phyloP scores from a whole-genome alignment of 2,113 vertebrate species.

The Scalopus aquaticus region DNA sequence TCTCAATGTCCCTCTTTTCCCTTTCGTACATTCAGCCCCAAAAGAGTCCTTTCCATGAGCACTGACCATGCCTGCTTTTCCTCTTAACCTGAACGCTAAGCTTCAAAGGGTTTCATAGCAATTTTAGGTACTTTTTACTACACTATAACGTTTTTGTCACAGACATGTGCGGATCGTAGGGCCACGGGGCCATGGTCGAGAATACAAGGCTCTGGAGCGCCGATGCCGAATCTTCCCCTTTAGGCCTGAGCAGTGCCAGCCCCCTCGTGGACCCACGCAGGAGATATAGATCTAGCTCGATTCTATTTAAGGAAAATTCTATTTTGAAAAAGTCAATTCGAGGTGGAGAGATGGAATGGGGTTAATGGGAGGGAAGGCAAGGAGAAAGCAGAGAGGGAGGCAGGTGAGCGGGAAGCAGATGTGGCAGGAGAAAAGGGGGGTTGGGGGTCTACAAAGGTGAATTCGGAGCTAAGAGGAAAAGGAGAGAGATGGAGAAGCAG shows the following conservation, averaged over 20 bases:
- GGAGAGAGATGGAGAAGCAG: neutral
- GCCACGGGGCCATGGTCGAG: neutral
- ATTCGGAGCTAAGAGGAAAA: neutral
- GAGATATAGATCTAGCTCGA: neutral
- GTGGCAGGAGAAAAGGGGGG: fast-evolving
- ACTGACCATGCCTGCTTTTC: neutral
- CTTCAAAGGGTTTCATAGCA: neutral
- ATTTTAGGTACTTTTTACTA: neutral
- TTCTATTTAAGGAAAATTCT: slow-evolving; percentile 7
- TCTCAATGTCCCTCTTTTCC: neutral
- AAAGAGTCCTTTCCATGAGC: neutral
- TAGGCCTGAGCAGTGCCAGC: neutral
- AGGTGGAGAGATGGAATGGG: neutral
- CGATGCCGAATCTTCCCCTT: neutral
- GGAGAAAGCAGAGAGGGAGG: neutral
- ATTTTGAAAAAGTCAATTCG: neutral
- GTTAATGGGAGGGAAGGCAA: neutral
- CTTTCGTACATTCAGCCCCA: neutral
- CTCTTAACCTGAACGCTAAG: neutral
- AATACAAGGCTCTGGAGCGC: neutral
- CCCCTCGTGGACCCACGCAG: neutral
- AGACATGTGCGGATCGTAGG: neutral
- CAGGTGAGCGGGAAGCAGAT: too few species aligned
- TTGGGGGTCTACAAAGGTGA: too few species aligned
- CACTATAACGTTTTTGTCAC: neutral